A percentile compares a stretch with the other conserved stretches of the same genome.
Conservation (phyloP, 2,113 vertebrate species). For the Serinus canaria region DNA sequence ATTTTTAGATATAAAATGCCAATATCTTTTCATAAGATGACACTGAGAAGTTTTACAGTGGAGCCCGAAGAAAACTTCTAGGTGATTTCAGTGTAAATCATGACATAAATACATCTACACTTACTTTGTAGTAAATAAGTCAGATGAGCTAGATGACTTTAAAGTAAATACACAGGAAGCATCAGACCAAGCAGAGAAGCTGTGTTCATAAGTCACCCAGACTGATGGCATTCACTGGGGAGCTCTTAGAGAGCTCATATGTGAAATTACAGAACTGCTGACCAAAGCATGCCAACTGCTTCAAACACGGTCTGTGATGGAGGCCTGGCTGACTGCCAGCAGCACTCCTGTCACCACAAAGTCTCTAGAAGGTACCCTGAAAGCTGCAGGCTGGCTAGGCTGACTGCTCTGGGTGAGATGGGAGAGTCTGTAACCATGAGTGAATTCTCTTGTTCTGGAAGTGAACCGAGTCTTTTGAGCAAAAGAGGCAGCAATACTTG, state of each 20-base stretch:
- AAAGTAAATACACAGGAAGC: conserved; percentile 31
- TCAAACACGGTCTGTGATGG: not conserved
- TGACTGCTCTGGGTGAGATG: not conserved
- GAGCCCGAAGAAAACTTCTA: conserved; percentile 1
- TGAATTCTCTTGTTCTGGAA: not conserved
- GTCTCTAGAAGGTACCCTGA: not conserved
- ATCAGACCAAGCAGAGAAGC: conserved; percentile 1
- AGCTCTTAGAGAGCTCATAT: conserved; percentile 1
- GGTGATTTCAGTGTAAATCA: conserved; percentile 23
- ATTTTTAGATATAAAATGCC: conserved; percentile 12
- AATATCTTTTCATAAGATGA: not conserved
- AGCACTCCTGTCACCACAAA: accelerated
- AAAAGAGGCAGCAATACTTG: not conserved
- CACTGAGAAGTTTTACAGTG: not conserved
- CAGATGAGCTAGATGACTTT: not conserved
- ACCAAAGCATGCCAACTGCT: not conserved
- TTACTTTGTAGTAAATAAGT: not conserved
- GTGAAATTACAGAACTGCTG: conserved; percentile 42
- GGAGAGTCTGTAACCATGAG: not conserved
- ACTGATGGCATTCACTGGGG: not conserved
- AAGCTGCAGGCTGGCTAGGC: not conserved
- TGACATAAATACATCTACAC: conserved; percentile 10
- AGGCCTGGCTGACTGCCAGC: not conserved
- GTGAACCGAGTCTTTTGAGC: not conserved
- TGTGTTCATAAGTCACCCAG: conserved; percentile 32